Evolutionary conservation across 1,140 invertebrate species (phyloP).

Genomic region (Mizuhopecten yessoensis): DNA sequence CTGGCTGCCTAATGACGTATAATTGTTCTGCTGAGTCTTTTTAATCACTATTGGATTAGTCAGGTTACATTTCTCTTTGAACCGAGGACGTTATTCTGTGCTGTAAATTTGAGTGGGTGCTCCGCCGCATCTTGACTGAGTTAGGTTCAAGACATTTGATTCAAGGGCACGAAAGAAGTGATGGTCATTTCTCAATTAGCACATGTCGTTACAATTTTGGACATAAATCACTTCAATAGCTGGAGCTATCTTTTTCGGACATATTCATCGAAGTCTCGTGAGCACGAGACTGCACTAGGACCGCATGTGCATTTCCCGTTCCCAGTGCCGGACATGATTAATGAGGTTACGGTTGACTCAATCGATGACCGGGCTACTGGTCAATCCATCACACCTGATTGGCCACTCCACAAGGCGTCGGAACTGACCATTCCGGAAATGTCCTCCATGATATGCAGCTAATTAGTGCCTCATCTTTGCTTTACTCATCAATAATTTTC

Average conservation of each 20-base stretch:
- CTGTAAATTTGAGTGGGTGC: not conserved
- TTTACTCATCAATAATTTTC: conserved; percentile 39
- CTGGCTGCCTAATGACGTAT: not conserved
- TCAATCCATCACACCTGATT: conserved; percentile 6
- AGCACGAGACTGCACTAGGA: not conserved
- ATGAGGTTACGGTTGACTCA: conserved; percentile 16
- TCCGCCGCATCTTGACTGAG: conserved; percentile 7
- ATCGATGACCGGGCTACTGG: not conserved
- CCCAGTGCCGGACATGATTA: not conserved
- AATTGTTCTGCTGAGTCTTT: conserved; percentile 13
- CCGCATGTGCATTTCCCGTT: not conserved
- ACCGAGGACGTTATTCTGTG: not conserved
- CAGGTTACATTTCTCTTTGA: conserved; percentile 25
- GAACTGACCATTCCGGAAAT: conserved; percentile 11
- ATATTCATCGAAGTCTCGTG: not conserved
- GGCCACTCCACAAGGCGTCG: not conserved
- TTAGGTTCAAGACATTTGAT: not conserved
- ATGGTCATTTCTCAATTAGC: not conserved
- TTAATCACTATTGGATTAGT: conserved; percentile 17
- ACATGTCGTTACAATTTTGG: not conserved
- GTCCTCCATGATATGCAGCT: conserved; percentile 1
- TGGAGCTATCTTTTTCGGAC: not conserved
- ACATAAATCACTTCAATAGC: not conserved
- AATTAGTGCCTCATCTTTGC: not conserved
- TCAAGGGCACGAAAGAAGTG: not conserved